These are phyloP conservation scores for Hesperia comma DNA, from an alignment of 2,888 invertebrate genomes.

Conservation along the genomic window DNA sequence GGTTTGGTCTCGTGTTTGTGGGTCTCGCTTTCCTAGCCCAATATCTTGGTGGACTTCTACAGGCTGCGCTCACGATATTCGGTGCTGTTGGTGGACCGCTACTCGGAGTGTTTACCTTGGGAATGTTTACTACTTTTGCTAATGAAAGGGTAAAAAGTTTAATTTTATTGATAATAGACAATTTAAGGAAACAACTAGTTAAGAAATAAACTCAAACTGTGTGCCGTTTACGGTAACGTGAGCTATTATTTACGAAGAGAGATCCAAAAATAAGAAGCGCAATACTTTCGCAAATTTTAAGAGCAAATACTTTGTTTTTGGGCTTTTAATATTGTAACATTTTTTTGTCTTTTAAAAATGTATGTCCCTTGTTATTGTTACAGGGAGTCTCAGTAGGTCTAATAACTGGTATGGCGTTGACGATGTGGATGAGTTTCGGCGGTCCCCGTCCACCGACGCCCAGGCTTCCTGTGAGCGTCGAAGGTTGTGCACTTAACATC, in stretches of 20 bases:
- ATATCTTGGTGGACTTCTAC: slow-evolving; percentile 92
- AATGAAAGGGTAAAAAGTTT: slow-evolving; percentile 85
- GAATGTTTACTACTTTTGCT: slow-evolving; percentile 90
- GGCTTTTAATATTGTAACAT: no score
- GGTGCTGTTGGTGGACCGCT: slow-evolving; percentile 94
- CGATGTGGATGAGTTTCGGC: slow-evolving; percentile 94
- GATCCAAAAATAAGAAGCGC: no score
- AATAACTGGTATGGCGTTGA: slow-evolving; percentile 85
- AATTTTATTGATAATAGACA: no score
- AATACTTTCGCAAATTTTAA: no score
- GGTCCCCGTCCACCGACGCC: slow-evolving; percentile 88
- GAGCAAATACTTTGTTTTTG: no score
- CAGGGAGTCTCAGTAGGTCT: slow-evolving; percentile 89
- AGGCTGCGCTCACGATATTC: slow-evolving; percentile 93
- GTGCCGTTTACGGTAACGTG: no score
- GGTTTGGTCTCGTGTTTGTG: slow-evolving; percentile 90
- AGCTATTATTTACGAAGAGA: no score
- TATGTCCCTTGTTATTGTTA: no score
- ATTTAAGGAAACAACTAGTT: no score
- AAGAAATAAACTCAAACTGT: no score
- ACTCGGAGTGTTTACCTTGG: slow-evolving; percentile 92
- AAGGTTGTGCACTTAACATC: slow-evolving; percentile 78
- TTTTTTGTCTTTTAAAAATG: neutral
- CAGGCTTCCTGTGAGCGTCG: slow-evolving; percentile 83
- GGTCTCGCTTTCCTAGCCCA: slow-evolving; percentile 93